Evolutionary conservation across 2,797 vertebrate genomes (phyloP), one percentile per base, ranked within the genome.

Genomic region (Poeciliopsis presidionis): DNA sequence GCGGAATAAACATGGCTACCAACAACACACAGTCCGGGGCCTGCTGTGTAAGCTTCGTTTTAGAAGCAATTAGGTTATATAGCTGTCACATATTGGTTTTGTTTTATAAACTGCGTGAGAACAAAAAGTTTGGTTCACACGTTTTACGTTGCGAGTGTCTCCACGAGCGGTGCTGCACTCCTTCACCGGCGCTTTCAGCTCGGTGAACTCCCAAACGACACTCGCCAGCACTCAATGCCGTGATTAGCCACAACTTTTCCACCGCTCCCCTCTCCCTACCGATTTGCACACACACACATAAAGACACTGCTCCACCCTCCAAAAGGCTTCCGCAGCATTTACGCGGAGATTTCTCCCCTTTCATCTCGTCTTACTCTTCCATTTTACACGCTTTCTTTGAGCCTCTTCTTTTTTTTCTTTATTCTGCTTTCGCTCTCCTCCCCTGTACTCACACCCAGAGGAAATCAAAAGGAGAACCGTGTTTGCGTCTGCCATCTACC

Each of bases 401-500:
- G 72, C 41, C 74, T 22, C 2, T 8, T 53, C 9, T 53, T 25
- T 53, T 36, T 36, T 36, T 39, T 39, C 5, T 39, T 78, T 81
- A 49, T 82, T 80, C 72, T 75, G 55, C 82, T 84, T 86, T 79
- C 28, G 28, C 86, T 78, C 79, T 49, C 63, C 67, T 61, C 51
- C 59, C 77, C 49, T 20, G 1, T 83, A 85, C 83, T 91, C 85
- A 73, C 55, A 77, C 89, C 87, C 83, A 8, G 80, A 87, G 79
- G 74, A 87, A 86, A 91, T 93, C 89, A 92, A 92, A 91, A 82
- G 72, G 75, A 72, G 84, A 85, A 83, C 86, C 63, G 33, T 84
- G 82, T 85, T 87, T 88, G 86, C 74, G 83, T 91, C 91, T 92
- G 87, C 89, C 87, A 88, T 89, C 84, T 89, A 86, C 87, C 7